Base-by-base conservation (phyloP, 2,888 invertebrate genomes). In the Coelinius sp. region DNA sequence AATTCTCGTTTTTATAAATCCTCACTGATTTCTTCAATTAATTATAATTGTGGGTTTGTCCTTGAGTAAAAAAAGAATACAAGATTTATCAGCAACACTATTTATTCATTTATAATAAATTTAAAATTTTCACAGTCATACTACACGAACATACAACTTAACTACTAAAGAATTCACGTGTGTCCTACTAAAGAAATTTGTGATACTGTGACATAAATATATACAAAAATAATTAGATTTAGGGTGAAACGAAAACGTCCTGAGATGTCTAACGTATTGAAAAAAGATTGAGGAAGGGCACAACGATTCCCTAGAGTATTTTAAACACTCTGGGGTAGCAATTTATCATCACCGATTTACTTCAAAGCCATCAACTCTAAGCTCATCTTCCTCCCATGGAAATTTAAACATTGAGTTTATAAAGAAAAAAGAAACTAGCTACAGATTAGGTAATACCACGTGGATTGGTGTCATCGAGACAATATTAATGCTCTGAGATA, bases 71-170 rank as follows among this genome's bases (percentile, higher is more conserved):
- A 56, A 25, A n/a, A 62, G 46, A 49, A 56, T 12, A 44, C 12
- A n/a, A 2, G 3, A 8, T 10, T 56, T 12, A 12, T 49, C 22
- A 71, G 73, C 69, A 75, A 70, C 53, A 75, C 72, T 70, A 31
- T 49, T 46, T 66, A 67, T 67, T 52, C 53, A 46, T 73, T 77
- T 74, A 76, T 74, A 74, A 38, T 70, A 71, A 71, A 49, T 62
- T 73, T n/a, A n/a, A 56, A 67, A 67, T 46, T 63, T 62, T 62
- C 82, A 81, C 78, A 81, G 79, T 83, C 80, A 80, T 83, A 80
- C 80, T 80, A 77, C 83, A 78, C 83, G 81, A 83, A 79, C 83
- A 84, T 83, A 84, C 84, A 84, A 82, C 79, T 84, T 83, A 82
- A 63, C 63, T 63, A 70, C 59, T 73, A 12, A 38, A 68, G 41